Base-by-base conservation (phyloP, 2,797 vertebrate genomes). In the Paedocypris micromegethes region DNA sequence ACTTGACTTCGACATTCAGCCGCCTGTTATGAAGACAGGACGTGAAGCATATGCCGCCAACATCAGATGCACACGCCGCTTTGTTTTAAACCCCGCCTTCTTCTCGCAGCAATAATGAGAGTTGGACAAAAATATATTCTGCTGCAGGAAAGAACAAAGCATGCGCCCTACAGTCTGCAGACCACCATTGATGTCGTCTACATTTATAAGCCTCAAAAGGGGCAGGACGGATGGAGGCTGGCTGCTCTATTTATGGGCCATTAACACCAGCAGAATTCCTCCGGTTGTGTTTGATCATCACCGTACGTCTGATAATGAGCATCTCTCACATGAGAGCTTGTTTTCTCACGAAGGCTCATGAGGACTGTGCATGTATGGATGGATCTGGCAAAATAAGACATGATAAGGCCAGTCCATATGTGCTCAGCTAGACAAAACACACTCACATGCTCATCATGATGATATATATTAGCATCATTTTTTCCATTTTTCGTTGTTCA, bases 21-120 rank as follows among this genome's bases (percentile, higher is more conserved):
- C 37, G 66, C 39, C 47, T 52, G 59, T 37, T 49, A 40, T 49
- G 23, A 6, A 9, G 44, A 3, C 45, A 62, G 6, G 3, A 62
- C 50, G 51, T 41, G 3, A 46, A 64, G 69, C 61, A 69, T 56
- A 58, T 51, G 52, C 48, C 65, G 66, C 58, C 40, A 47, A 72
- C 37, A 56, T 72, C 69, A 59, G 50, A 66, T 53, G 44, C 69
- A 68, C 54, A 47, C 50, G 39, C 38, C 8, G 59, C 58, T 58
- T 39, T 66, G 66, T 72, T 72, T 70, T 65, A 46, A 69, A 75
- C 76, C 70, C 63, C 58, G 44, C 51, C 64, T 57, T 66, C 46
- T 54, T 58, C 64, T 66, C 43, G 73, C 45, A 48, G 53, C 53
- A 38, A 67, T 81, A 79, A 81, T 76, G 77, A 78, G 72, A 39